Percentiles rank a stretch among this genome's conserved stretches.
Evolutionary conservation across 2,888 invertebrate genomes (phyloP).

Genomic region (Sepiola atlantica): DNA sequence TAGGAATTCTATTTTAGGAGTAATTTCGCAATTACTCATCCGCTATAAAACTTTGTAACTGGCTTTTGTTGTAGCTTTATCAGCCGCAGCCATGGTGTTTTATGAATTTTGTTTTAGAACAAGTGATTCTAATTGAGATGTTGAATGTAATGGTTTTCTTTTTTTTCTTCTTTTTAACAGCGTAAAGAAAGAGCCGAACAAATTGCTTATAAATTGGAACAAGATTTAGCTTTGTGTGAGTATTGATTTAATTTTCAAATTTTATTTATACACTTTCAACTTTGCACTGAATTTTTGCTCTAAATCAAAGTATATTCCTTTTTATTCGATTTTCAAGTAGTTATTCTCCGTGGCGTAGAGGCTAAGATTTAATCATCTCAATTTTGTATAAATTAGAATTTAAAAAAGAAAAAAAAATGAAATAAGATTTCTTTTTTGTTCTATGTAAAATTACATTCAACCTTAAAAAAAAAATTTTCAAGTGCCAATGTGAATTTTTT

Average conservation of each 20-base stretch:
- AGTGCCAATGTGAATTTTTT: no score
- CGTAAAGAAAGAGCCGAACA: slow-evolving; percentile 95
- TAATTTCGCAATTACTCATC: no score
- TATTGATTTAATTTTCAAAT: slow-evolving; percentile 50
- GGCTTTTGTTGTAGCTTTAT: no score
- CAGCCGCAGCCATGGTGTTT: no score
- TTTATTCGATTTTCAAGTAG: neutral
- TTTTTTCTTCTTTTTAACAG: slow-evolving; percentile 66
- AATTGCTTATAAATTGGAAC: slow-evolving; percentile 97
- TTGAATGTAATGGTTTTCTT: slow-evolving; percentile 20
- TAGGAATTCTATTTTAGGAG: no score
- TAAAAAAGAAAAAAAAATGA: no score
- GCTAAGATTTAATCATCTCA: neutral
- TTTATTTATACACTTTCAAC: neutral
- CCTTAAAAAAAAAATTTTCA: no score
- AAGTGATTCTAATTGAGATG: neutral
- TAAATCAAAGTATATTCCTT: neutral
- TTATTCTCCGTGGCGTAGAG: neutral
- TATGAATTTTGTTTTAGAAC: no score
- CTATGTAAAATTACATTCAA: no score
- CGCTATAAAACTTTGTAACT: no score
- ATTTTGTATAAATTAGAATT: neutral
- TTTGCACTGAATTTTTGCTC: neutral
- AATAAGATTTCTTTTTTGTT: no score
- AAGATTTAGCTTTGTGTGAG: slow-evolving; percentile 79